Conservation (phyloP, 2,888 invertebrate genomes). For the Ceraclea dissimilis region DNA sequence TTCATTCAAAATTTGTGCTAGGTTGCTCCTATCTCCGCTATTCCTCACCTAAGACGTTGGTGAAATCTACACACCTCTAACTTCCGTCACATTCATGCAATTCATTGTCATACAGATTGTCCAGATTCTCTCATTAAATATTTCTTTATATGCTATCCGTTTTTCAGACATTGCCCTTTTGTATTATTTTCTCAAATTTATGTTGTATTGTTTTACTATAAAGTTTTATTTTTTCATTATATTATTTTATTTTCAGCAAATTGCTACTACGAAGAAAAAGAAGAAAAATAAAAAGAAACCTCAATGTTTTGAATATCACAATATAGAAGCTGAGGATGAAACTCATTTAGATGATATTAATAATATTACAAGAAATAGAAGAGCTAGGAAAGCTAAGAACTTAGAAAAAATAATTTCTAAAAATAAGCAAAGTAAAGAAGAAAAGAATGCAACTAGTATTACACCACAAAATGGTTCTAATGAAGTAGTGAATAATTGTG, state of each 20-base stretch:
- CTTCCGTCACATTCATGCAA: no score
- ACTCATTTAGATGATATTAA: slow-evolving; percentile 14
- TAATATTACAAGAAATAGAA: slow-evolving; percentile 15
- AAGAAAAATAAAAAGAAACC: slow-evolving; percentile 44
- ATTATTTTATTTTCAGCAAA: neutral
- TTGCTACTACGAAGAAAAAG: slow-evolving; percentile 40
- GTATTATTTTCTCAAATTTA: no score
- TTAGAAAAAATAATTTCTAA: slow-evolving; percentile 19
- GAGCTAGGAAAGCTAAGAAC: slow-evolving; percentile 21
- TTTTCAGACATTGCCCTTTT: no score
- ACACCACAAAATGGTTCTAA: slow-evolving; percentile 18
- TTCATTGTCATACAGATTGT: no score
- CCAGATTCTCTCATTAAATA: no score
- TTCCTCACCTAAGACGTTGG: no score
- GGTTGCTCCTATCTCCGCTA: no score
- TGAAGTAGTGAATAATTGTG: slow-evolving; percentile 23
- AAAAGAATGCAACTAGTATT: neutral
- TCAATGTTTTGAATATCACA: slow-evolving; percentile 3
- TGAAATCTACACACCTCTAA: no score
- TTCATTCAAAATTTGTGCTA: no score
- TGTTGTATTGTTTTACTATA: no score
- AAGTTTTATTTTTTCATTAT: no score
- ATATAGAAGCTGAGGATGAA: slow-evolving; percentile 11
- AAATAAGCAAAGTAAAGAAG: slow-evolving; percentile 17
- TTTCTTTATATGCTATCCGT: no score